Base-by-base conservation (phyloP, 2,888 invertebrate genomes). In the Beris chalybata region DNA sequence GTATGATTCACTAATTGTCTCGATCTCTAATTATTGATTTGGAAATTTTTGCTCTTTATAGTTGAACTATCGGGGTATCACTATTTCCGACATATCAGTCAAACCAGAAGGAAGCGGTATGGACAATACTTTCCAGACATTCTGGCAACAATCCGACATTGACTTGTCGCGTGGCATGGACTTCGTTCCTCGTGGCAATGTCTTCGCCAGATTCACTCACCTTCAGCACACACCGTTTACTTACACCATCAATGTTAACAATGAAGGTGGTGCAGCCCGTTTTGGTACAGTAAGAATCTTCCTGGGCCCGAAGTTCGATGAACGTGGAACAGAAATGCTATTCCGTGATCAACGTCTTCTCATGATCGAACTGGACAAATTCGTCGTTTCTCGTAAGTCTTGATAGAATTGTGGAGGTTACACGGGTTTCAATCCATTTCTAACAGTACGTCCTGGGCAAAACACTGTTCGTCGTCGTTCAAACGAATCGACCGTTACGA, bases 161-260 rank as follows among this genome's bases (percentile, higher is more conserved):
- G 89, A 92, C 74, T 78, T 92, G 44, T 85, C 87, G 0, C 84
- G 90, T 4, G 92, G 92, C 0, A 82, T 92, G 74, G 92, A 92
- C 81, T 92, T 92, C 80, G 83, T 86, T 6, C 90, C 89, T 0
- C 82, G 89, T 1, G 91, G 91, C 48, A 76, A 85, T 15, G 85
- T 91, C 54, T 84, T 86, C 44, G 89, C 87, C 0, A 67, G 72
- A 56, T 86, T 89, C 78, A 89, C 88, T 2, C 92, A 92, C 79
- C 83, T 92, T 65, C 89, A 91, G 79, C 87, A 92, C 74, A 80
- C 83, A 9, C 84, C 85, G 0, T 92, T 87, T 82, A 80, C 79
- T 29, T 91, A 90, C 74, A 84, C 80, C 1, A 83, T 88, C 69
- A 80, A 81, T 12, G 85, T 85, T 31, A 85, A 84, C 74, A 88